phyloP scores from a whole-genome alignment of 2,797 vertebrate genomes.

The Cyprinella venusta region DNA sequence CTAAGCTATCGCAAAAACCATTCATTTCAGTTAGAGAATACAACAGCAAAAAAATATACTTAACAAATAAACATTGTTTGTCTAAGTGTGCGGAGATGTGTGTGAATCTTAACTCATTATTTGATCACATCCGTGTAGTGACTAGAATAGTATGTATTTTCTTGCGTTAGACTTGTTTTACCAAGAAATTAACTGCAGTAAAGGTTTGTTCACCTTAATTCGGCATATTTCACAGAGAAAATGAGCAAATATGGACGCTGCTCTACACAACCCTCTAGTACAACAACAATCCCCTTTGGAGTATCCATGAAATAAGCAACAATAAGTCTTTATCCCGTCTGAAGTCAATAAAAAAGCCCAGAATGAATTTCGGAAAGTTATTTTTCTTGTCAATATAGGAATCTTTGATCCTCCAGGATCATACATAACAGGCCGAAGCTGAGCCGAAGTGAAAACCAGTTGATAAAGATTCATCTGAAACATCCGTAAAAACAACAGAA shows the following conservation, averaged over 20 bases:
- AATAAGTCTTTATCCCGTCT: not conserved
- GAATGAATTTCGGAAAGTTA: not conserved
- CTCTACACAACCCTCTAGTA: not conserved
- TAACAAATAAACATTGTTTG: too few relatives aligned
- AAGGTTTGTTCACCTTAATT: not conserved
- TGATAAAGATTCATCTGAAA: not conserved
- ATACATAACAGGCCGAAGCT: not conserved
- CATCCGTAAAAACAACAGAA: not conserved
- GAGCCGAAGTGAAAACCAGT: not conserved
- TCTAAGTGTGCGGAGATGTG: too few relatives aligned
- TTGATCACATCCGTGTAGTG: not conserved
- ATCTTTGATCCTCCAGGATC: not conserved
- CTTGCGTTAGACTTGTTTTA: not conserved
- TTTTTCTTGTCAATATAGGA: not conserved
- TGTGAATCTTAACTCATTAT: not conserved
- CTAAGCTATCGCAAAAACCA: too few relatives aligned
- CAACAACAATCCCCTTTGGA: not conserved
- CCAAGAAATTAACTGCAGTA: not conserved
- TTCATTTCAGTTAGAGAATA: too few relatives aligned
- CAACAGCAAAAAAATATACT: too few relatives aligned
- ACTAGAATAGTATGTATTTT: not conserved
- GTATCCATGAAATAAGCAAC: too few relatives aligned
- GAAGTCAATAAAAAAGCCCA: not conserved
- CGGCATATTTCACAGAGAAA: not conserved
- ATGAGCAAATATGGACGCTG: not conserved